These are phyloP conservation scores for Noctua janthe DNA, from an alignment of 2,888 invertebrate species.

Conservation along the genomic window DNA sequence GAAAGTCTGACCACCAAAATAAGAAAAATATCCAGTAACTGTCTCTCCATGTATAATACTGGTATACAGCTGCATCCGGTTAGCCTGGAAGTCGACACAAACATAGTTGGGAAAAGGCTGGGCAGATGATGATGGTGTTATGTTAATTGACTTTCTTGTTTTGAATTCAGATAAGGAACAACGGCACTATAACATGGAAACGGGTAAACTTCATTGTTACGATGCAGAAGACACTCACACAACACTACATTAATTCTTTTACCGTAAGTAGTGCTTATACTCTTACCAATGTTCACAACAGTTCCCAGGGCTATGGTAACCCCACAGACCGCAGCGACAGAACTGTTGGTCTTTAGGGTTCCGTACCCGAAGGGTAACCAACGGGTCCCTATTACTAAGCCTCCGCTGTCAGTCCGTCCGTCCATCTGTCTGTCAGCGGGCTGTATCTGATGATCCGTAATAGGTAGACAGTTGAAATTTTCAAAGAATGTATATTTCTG, in stretches of 20 bases:
- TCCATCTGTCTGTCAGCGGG: too few relatives aligned
- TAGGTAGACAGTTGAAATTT: too few relatives aligned
- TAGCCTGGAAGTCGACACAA: background rate
- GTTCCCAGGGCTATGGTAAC: background rate
- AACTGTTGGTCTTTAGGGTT: background rate
- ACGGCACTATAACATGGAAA: conserved; percentile 19
- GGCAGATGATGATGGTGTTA: background rate
- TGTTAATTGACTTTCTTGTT: background rate
- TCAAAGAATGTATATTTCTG: too few relatives aligned
- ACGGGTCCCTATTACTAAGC: too few relatives aligned
- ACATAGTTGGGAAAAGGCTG: background rate
- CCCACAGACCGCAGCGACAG: background rate
- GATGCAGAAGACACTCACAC: background rate
- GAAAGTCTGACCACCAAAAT: background rate
- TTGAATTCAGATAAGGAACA: conserved; percentile 12
- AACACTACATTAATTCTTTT: conserved; percentile 15
- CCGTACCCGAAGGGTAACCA: too few relatives aligned
- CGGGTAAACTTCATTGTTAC: background rate
- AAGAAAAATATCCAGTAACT: background rate
- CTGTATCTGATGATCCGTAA: too few relatives aligned
- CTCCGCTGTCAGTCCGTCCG: too few relatives aligned
- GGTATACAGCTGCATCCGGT: background rate
- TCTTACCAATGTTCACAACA: background rate
- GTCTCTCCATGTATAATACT: background rate
- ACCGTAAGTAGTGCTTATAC: conserved; percentile 5